These are phyloP conservation scores for Desmophyllum pertusum DNA, from an alignment of 92 coral and sea anemone genomes.

Conservation along the genomic window DNA sequence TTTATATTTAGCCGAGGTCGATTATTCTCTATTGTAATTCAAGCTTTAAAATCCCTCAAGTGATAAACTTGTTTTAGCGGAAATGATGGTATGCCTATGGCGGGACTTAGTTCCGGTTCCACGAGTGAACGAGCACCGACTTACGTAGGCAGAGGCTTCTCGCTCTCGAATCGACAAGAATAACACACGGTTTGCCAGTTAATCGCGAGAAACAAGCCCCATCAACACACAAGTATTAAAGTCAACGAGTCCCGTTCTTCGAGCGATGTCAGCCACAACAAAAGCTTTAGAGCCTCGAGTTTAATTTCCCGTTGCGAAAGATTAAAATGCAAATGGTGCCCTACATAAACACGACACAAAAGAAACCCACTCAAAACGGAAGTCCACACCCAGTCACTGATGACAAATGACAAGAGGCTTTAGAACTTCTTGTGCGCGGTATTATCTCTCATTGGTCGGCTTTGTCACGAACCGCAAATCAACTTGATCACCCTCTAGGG, in stretches of 20 bases:
- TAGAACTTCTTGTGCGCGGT: conserved; percentile 51
- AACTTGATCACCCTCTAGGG: conserved; percentile 83
- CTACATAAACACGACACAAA: conserved; percentile 91
- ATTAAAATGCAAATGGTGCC: conserved; percentile 86
- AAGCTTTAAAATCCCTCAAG: conserved; percentile 78
- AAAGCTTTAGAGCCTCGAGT: conserved; percentile 50
- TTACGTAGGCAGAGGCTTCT: conserved; percentile 40
- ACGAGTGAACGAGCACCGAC: conserved; percentile 54
- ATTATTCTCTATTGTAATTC: conserved; percentile 92
- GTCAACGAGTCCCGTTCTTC: conserved; percentile 12
- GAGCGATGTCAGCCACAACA: conserved; percentile 37
- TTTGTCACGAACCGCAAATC: conserved; percentile 71
- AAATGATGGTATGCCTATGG: conserved; percentile 87
- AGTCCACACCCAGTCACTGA: conserved; percentile 92
- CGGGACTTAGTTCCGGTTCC: conserved; percentile 88
- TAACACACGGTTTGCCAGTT: background rate
- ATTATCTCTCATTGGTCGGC: conserved; percentile 80
- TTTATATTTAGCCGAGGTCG: conserved; percentile 80
- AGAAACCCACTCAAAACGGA: conserved; percentile 84
- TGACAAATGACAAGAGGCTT: conserved; percentile 88
- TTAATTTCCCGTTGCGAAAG: conserved; percentile 88
- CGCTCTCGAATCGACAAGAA: background rate
- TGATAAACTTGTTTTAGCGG: conserved; percentile 88
- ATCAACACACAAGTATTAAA: background rate
- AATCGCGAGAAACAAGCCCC: conserved; percentile 17